These are phyloP conservation scores for Romanogobio albipinnatus DNA, from an alignment of 2,113 vertebrate species.

Conservation along the genomic window DNA sequence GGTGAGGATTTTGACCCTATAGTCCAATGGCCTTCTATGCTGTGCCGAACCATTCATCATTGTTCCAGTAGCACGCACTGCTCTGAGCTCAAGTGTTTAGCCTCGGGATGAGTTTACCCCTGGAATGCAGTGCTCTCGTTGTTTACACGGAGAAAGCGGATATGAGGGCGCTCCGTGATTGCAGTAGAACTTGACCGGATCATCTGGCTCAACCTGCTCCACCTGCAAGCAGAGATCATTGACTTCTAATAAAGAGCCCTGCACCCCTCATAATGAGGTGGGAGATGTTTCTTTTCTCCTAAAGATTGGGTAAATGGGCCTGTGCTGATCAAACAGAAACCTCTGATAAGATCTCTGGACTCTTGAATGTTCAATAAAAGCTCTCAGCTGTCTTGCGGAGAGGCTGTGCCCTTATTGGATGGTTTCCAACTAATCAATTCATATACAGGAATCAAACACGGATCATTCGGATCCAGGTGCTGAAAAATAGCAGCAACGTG, in stretches of 20 bases:
- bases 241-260: constrained; percentile 22
- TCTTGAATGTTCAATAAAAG: constrained; percentile 33
- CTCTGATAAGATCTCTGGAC: constrained; percentile 52
- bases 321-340: constrained; percentile 52
- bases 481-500: background rate
- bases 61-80: background rate
- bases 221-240: constrained; percentile 23
- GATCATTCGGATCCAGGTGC: constrained; percentile 1
- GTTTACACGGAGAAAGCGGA: constrained; percentile 16
- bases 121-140: background rate
- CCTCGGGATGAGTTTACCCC: background rate
- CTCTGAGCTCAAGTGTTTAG: constrained; percentile 11
- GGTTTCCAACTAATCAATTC: constrained; percentile 30
- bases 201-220: constrained; percentile 7
- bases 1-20: constrained; percentile 23
- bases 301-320: constrained; percentile 44
- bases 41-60: background rate
- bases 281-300: constrained; percentile 39
- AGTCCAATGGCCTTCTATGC: background rate
- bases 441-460: background rate
- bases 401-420: constrained; percentile 23
- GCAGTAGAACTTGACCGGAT: constrained; percentile 18
- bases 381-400: constrained; percentile 28
- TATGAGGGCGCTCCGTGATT: constrained; percentile 41
- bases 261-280: constrained; percentile 33